phyloP scores from a whole-genome alignment of 2,888 invertebrate species.

The Sinopyrophorus schimmeli region DNA sequence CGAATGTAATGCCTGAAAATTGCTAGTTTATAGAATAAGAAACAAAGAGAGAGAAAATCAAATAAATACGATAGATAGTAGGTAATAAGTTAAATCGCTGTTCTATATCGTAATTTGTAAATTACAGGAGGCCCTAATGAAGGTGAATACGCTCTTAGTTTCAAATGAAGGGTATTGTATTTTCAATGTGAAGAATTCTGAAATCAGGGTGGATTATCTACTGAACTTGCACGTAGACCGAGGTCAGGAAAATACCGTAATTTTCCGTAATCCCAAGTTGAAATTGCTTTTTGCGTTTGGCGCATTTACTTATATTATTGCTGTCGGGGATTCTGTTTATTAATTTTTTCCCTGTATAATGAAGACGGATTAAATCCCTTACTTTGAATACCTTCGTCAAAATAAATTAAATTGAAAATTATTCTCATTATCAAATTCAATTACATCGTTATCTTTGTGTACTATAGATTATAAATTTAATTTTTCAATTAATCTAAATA shows the following conservation, averaged over 20 bases:
- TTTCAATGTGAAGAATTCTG: constrained; percentile 30
- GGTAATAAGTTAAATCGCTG: too few relatives aligned
- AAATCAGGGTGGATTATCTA: constrained; percentile 33
- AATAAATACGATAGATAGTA: too few relatives aligned
- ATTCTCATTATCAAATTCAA: too few relatives aligned
- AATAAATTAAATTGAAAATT: too few relatives aligned
- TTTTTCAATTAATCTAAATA: too few relatives aligned
- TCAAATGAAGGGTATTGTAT: constrained; percentile 29
- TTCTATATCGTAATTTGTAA: constrained; percentile 23
- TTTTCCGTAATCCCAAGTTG: constrained; percentile 25
- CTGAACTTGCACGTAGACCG: constrained; percentile 31
- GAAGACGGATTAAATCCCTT: too few relatives aligned
- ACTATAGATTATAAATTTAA: too few relatives aligned
- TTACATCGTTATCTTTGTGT: too few relatives aligned
- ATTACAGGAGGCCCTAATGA: constrained; percentile 20
- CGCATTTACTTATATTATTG: constrained; percentile 11
- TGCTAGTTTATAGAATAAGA: too few relatives aligned
- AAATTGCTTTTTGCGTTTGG: constrained; percentile 23
- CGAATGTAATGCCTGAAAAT: too few relatives aligned
- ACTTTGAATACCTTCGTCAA: too few relatives aligned
- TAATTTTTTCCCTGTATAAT: too few relatives aligned
- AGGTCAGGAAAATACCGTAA: constrained; percentile 38
- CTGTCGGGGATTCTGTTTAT: not conserved
- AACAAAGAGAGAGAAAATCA: not conserved
- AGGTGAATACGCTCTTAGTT: constrained; percentile 24